These are phyloP conservation scores for Astreopora myriophthalma DNA, from an alignment of 64 coral and sea anemone species.

Conservation along the genomic window DNA sequence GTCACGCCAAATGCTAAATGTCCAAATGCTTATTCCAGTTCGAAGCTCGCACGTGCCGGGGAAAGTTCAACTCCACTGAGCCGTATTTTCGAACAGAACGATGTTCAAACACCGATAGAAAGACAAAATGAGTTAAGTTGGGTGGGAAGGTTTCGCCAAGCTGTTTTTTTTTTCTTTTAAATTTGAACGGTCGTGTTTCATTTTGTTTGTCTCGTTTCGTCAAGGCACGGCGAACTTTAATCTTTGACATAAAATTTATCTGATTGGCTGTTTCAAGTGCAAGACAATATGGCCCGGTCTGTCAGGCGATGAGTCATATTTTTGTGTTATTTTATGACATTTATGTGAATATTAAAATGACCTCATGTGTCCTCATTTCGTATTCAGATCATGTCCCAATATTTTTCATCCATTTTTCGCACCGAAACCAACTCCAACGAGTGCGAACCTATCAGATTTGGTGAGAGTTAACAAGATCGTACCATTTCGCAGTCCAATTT, in stretches of 20 bases:
- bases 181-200: background rate
- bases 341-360: conserved; percentile 35
- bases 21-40: background rate
- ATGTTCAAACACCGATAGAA: background rate
- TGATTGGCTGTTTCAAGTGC: background rate
- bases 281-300: background rate
- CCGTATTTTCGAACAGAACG: background rate
- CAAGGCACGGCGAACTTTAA: background rate
- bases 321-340: background rate
- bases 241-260: conserved; percentile 17
- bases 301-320: background rate
- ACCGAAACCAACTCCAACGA: background rate
- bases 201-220: conserved; percentile 13
- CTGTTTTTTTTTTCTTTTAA: background rate
- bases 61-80: background rate
- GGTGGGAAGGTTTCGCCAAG: background rate
- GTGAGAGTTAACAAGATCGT: background rate
- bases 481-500: background rate
- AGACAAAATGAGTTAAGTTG: background rate
- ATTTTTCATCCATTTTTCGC: background rate
- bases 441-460: background rate
- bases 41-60: background rate
- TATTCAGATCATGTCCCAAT: conserved; percentile 31
- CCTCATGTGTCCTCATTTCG: background rate
- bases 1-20: background rate